Conservation (phyloP, 2,113 vertebrate genomes). For the Neodon shergylaensis region DNA sequence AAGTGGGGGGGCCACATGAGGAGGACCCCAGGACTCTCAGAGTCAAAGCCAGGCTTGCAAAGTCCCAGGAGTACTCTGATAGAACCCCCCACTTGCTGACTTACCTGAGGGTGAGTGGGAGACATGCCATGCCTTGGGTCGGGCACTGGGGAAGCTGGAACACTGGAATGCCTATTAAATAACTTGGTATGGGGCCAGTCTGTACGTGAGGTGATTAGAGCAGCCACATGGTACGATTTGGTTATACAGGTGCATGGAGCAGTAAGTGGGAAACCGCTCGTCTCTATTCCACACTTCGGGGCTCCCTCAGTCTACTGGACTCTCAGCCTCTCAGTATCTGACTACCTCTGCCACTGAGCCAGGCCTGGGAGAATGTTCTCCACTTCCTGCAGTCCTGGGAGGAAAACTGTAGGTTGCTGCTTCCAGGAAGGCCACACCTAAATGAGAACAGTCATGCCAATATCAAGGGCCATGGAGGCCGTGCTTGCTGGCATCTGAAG, state of each 20-base stretch:
- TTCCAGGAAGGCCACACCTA: neutral
- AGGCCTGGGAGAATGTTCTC: neutral
- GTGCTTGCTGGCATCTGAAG: neutral
- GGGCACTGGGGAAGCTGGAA: neutral
- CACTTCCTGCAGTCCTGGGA: accelerated
- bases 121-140: accelerated
- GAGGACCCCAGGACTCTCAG: neutral
- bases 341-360: accelerated
- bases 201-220: neutral
- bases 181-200: neutral
- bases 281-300: accelerated
- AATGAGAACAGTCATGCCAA: neutral
- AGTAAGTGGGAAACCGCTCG: neutral
- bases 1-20: no score
- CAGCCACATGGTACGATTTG: accelerated
- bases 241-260: accelerated
- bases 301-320: accelerated
- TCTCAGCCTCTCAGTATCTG: neutral
- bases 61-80: neutral
- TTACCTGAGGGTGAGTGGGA: neutral
- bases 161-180: slow-evolving; percentile 5
- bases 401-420: accelerated
- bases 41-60: neutral
- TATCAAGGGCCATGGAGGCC: neutral
- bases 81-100: accelerated